Conservation (phyloP, 92 coral and sea anemone genomes). For the Umimayanthus chanpuru region DNA sequence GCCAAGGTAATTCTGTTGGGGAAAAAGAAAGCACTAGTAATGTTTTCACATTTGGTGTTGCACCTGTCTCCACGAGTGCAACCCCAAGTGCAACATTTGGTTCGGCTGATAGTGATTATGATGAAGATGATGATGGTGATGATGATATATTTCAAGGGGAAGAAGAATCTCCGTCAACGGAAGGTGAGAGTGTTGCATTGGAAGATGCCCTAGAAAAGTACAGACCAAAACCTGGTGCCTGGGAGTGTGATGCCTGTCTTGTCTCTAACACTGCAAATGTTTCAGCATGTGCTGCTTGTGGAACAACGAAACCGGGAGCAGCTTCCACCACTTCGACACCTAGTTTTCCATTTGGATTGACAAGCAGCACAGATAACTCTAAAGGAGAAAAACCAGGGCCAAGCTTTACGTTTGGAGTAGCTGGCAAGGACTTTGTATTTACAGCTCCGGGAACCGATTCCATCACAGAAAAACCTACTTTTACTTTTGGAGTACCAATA, state of each 20-base stretch:
- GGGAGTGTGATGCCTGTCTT: constrained; percentile 67
- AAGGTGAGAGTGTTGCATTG: not conserved
- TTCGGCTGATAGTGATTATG: not conserved
- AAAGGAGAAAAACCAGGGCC: not conserved
- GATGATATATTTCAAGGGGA: too few species aligned
- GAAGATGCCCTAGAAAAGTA: constrained; percentile 13
- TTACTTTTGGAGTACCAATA: not conserved
- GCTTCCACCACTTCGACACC: constrained; percentile 7
- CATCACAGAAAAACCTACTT: not conserved
- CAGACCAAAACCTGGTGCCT: constrained; percentile 47
- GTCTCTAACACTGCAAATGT: constrained; percentile 39
- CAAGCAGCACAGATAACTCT: not conserved
- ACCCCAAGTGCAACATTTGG: constrained; percentile 1
- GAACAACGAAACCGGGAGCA: constrained; percentile 62
- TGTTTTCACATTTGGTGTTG: not conserved
- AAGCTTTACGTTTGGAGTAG: constrained; percentile 26
- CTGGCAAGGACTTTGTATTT: constrained; percentile 12
- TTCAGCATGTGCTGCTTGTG: constrained; percentile 62
- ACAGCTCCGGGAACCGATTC: not conserved
- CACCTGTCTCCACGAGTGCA: not conserved
- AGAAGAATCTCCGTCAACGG: not conserved
- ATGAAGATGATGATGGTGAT: too few species aligned
- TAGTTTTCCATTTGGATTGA: constrained; percentile 24
- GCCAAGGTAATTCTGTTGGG: not conserved
- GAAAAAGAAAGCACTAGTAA: not conserved